Base-by-base conservation (phyloP, 2,888 invertebrate species). In the Lasioglossum figueresi region DNA sequence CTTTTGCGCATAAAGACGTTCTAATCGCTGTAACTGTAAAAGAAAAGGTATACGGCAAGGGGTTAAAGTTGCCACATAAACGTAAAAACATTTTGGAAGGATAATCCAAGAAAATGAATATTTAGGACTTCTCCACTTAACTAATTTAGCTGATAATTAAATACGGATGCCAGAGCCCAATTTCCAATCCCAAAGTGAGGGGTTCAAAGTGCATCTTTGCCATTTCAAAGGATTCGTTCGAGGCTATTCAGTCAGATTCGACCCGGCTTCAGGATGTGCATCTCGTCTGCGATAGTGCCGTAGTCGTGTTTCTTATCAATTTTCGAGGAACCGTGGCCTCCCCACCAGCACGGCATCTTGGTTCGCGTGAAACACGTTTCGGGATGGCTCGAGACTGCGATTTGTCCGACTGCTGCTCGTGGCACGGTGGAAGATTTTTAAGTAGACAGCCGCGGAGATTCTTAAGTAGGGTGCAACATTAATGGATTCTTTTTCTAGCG, bases 401-500 rank as follows among this genome's bases (percentile, higher is more conserved):
- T 76, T 74, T 74, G 40, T 78, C 40, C 74, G 23, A 68, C 27
- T 63, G 31, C 27, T n/a, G n/a, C 43, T n/a, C 34, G 59, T 5
- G 72, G 34, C 19, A 48, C 66, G 70, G 37, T 5, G n/a, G 52
- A 37, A 43, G 63, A 70, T 75, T 48, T 63, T 75, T 43, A 48
- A 83, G 68, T 71, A 84, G 71, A 19, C 66, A 31, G 45, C 73
- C 34, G n/a, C 59, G 71, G 63, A 27, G 56, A 63, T 66, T 70
- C 31, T 63, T 52, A 59, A 79, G 77, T 66, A 78, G 63, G n/a
- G 40, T 76, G 59, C 76, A 66, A 56, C 66, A 76, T 82, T 82
- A 76, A 83, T 83, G 83, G 76, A 79, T 79, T 83, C 83, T 84
- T 77, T 59, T 84, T 80, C 77, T 80, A 88, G 79, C 37, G 75